Evolutionary conservation across 1,140 invertebrate genomes (phyloP).

Genomic region (Megathymus violae): DNA sequence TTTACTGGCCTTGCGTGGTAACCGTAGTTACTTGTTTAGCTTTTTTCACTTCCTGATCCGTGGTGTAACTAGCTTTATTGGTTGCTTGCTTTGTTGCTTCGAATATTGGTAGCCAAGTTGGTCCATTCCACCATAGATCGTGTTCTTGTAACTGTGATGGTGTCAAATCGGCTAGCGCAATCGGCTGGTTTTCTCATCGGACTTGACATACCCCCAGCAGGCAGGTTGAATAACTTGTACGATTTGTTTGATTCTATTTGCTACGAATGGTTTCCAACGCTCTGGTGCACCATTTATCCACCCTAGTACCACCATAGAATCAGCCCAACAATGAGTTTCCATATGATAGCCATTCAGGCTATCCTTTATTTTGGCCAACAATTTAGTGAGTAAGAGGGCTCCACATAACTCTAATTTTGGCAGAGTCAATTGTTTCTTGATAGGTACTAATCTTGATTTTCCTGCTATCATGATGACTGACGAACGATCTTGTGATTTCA

Average conservation of each 20-base stretch:
- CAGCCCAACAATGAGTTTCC: constrained; percentile 31
- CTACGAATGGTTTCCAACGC: constrained; percentile 39
- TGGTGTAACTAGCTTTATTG: constrained; percentile 15
- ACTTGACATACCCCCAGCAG: constrained; percentile 40
- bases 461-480: constrained; percentile 21
- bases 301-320: constrained; percentile 39
- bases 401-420: constrained; percentile 31
- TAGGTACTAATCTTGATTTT: constrained; percentile 26
- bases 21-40: constrained; percentile 11
- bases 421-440: constrained; percentile 20
- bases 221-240: constrained; percentile 27
- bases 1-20: constrained; percentile 12
- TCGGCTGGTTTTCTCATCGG: constrained; percentile 44
- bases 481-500: not conserved
- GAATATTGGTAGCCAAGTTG: constrained; percentile 31
- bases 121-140: constrained; percentile 41
- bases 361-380: constrained; percentile 32
- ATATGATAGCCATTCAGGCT: constrained; percentile 25
- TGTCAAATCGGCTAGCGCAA: constrained; percentile 41
- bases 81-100: not conserved
- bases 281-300: constrained; percentile 34
- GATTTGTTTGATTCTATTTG: constrained; percentile 37
- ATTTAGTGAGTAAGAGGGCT: constrained; percentile 23
- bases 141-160: constrained; percentile 32
- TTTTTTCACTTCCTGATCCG: constrained; percentile 34